phyloP scores from a whole-genome alignment of 92 coral and sea anemone species.

The Plumapathes pennacea region DNA sequence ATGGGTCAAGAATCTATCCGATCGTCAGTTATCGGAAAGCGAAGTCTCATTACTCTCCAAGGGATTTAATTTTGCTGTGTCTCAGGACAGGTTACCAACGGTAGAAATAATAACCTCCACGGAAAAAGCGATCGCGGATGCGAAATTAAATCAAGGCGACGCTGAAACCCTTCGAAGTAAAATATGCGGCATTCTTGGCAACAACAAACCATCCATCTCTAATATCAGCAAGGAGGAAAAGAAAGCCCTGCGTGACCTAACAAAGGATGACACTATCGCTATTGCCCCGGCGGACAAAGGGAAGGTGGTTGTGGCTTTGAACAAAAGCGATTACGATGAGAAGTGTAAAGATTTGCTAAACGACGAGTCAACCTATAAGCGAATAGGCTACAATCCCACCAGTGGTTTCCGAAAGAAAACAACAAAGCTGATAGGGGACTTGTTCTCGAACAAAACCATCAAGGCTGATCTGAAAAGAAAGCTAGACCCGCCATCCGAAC shows the following conservation, averaged over 20 bases:
- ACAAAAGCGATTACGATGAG: slow-evolving; percentile 11
- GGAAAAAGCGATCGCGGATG: slow-evolving; percentile 8
- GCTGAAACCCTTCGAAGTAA: slow-evolving; percentile 20
- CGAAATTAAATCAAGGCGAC: slow-evolving; percentile 2
- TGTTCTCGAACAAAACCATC: slow-evolving; percentile 8
- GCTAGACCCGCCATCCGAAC: slow-evolving; percentile 34
- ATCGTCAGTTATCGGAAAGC: slow-evolving; percentile 8
- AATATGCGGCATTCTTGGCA: slow-evolving; percentile 21
- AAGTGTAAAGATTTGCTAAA: slow-evolving; percentile 17
- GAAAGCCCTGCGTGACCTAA: slow-evolving; percentile 14
- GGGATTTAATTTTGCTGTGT: slow-evolving; percentile 10
- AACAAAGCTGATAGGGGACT: slow-evolving; percentile 4
- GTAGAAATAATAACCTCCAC: slow-evolving; percentile 17
- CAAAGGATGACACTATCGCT: slow-evolving; percentile 23
- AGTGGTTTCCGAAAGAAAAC: slow-evolving; percentile 9
- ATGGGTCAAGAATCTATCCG: slow-evolving; percentile 22
- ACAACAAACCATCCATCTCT: slow-evolving; percentile 14
- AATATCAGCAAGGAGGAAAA: slow-evolving; percentile 18
- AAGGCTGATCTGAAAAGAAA: slow-evolving; percentile 28
- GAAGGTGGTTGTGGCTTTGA: slow-evolving; percentile 9
- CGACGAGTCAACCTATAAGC: slow-evolving; percentile 20
- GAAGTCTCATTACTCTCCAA: slow-evolving; percentile 12
- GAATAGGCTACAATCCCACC: slow-evolving; percentile 31
- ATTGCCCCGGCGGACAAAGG: slow-evolving; percentile 36
- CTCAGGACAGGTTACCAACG: slow-evolving; percentile 12